Evolutionary conservation across 2,797 vertebrate species (phyloP), one percentile per base, ranked within the genome.

Genomic region (Sebastolobus alascanus): DNA sequence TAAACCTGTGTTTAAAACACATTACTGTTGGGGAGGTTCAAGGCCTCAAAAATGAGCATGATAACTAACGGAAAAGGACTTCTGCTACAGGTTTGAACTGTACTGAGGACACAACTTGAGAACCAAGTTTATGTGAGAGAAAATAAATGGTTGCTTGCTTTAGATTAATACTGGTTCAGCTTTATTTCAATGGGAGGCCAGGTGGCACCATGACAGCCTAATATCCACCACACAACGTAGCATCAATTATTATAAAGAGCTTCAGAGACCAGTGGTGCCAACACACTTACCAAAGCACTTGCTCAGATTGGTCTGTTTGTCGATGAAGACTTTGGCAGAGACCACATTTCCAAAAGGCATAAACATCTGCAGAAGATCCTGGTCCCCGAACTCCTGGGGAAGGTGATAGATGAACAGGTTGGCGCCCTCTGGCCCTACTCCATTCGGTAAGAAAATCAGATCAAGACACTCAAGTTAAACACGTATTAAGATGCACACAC

Each of bases 221-320:
- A 43, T 64, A 25, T 22, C 59, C 20, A 52, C 38, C 29, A 67
- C 8, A 46, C 5, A 18, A 38, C 1, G 1, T 8, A 68, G 18
- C 46, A 55, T 55, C 3, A 22, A 9, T 43, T 7, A 40, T 14
- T 56, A 60, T 54, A 16, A 12, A 66, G 46, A 6, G 40, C n/a
- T 50, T 27, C 6, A 80, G 37, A 56, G 37, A 29, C 2, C 29
- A 56, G 10, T 3, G 20, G 54, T n/a, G 16, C 20, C 12, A 33
- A 29, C 22, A 65, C 20, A 95, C 97, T 90, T 96, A 99, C 98
- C 98, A 95, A 99, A 99, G 96, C 98, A 99, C 97, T 99, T 99
- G 98, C 98, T 99, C 96, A 99, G 96, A 96, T 99, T 99, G 96
- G 98, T 99, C 97, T 99, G 98, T 97, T 99, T 99, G 96, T 99